Percentiles rank a stretch among this genome's conserved stretches.
Evolutionary conservation across 92 coral and sea anemone genomes (phyloP).

Genomic region (Siderastrea siderea): DNA sequence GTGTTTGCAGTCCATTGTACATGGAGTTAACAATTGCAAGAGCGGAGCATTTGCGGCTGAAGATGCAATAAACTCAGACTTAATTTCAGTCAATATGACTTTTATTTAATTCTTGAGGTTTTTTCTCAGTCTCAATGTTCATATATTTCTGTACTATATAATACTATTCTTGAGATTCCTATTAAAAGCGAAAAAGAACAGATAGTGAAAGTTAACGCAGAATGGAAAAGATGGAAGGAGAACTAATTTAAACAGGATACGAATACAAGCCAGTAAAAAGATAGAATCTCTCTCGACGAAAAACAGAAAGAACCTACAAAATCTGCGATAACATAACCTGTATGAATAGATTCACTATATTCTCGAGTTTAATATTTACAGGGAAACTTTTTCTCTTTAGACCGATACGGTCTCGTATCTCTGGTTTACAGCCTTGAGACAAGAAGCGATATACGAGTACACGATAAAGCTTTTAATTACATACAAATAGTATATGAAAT

Average conservation of each 20-base stretch:
- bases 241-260: slow-evolving; percentile 6
- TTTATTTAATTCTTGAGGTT: not conserved
- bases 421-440: slow-evolving; percentile 45
- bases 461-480: slow-evolving; percentile 87
- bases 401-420: slow-evolving; percentile 64
- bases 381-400: slow-evolving; percentile 28
- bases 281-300: slow-evolving; percentile 18
- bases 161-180: slow-evolving; percentile 4
- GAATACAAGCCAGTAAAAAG: slow-evolving; percentile 14
- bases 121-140: slow-evolving; percentile 23
- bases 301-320: slow-evolving; percentile 19
- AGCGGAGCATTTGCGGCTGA: not conserved
- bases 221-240: not conserved
- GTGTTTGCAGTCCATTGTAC: not conserved
- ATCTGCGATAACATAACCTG: slow-evolving; percentile 26
- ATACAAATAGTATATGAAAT: slow-evolving; percentile 85
- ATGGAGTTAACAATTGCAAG: not conserved
- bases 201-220: not conserved
- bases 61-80: not conserved
- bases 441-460: slow-evolving; percentile 80
- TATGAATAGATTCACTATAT: slow-evolving; percentile 49
- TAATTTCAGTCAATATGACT: slow-evolving; percentile 24
- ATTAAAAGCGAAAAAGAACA: not conserved
- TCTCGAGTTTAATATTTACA: slow-evolving; percentile 52
- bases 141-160: slow-evolving; percentile 29